Evolutionary conservation across 2,797 vertebrate genomes (phyloP), one percentile per base, ranked within the genome.

Genomic region (Glyptemys insculpta): DNA sequence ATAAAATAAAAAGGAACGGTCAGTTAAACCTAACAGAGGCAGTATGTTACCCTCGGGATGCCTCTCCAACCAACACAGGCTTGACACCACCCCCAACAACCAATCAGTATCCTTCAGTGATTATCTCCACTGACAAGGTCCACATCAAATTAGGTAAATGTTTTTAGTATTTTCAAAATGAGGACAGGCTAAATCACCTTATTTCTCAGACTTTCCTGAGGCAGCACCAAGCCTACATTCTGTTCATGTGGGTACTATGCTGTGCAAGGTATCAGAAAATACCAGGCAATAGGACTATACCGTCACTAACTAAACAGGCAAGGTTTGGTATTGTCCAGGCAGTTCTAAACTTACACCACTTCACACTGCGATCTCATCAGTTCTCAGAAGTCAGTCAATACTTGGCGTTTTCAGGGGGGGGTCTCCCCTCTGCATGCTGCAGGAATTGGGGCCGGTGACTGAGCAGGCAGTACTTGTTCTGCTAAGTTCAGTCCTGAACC

Each of bases 51-150:
- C 99, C 99, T 2, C 98, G 99, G 90, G 99, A 99, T 4, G 99
- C 99, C 14, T 99, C 99, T n/a, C 99, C 99, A 0, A 99, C 99
- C 97, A 99, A 99, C 98, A 99, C 99, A 1, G 99, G 99, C 96
- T 99, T 99, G 34, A 99, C 99, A 0, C 99, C 99, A 12, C 99
- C 99, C 34, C 99, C 99, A 80, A 99, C 99, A 57, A 99, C 99
- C 91, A 99, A 99, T 97, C 99, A 99, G 88, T 99, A 99, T 97
- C 99, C 99, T 2, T 98, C 99, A 1, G 99, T 99, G 41, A 99
- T 99, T 97, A 99, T 99, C 86, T 99, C 99, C n/a, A 99, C 99
- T 0, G 99, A 99, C 98, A 99, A 99, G 94, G 98, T 99, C 87
- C 99, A 99, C 98, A 99, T 99, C 98, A 99, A 99, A 97, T 98